A percentile compares a stretch with the other conserved stretches of the same genome.
phyloP scores from a whole-genome alignment of 2,888 invertebrate species.

The Colostygia pectinataria region DNA sequence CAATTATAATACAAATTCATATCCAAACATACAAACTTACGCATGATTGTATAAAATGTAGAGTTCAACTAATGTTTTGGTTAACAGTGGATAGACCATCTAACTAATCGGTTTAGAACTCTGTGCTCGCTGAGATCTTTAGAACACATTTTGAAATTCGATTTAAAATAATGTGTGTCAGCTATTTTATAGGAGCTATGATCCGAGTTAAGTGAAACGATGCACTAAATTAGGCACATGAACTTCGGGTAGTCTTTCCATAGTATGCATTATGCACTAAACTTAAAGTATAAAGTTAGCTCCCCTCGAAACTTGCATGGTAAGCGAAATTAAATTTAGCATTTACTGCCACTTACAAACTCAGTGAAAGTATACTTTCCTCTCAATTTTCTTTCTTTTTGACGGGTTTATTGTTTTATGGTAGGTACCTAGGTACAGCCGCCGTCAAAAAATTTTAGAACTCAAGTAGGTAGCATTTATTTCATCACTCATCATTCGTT shows the following conservation, averaged over 20 bases:
- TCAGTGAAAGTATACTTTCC: constrained; percentile 33
- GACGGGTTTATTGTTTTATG: constrained; percentile 26
- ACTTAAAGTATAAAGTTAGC: constrained; percentile 46
- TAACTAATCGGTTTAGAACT: too few relatives aligned
- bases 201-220: constrained; percentile 11
- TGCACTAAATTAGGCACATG: constrained; percentile 20
- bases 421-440: constrained; percentile 9
- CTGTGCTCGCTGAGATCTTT: too few relatives aligned
- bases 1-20: too few relatives aligned
- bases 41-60: too few relatives aligned
- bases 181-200: neutral
- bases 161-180: too few relatives aligned
- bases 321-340: constrained; percentile 33
- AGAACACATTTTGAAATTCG: too few relatives aligned
- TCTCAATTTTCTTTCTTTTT: constrained; percentile 31
- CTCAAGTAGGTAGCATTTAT: too few relatives aligned
- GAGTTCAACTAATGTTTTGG: too few relatives aligned
- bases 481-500: too few relatives aligned
- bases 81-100: too few relatives aligned
- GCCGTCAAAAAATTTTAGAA: neutral
- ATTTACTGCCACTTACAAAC: constrained; percentile 29
- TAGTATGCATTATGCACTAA: constrained; percentile 19
- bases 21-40: too few relatives aligned
- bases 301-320: constrained; percentile 28
- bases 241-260: constrained; percentile 12